Evolutionary conservation across 2,797 vertebrate species (phyloP), one percentile per base, ranked within the genome.

Genomic region (Somateria mollissima): DNA sequence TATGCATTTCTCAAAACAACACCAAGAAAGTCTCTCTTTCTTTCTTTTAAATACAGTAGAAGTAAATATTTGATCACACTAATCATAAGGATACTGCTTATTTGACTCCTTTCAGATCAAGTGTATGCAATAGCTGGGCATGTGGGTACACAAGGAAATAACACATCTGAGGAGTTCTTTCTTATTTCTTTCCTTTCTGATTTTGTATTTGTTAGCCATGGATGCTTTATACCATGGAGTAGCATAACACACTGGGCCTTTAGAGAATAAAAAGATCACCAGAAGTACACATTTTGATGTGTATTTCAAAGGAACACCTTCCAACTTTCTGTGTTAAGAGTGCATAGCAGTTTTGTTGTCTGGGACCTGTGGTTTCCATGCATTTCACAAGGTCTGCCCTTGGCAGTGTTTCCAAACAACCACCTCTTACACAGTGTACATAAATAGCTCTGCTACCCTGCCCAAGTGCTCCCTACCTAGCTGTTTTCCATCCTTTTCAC

Each of bases 141-240:
- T 87, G 37, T 87, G 91, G 97, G 64, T 92, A 83, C 91, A 97
- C 82, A 89, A 95, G 86, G 71, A 94, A 91, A 74, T 87, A 94
- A 93, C 21, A 39, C 56, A 51, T 95, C 4, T 85, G 3, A 62
- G 49, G 32, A 74, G 45, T 61, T 93, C 17, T 84, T 39, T 70
- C 73, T 81, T 80, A 88, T 51, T 92, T 75, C 61, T 92, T 45
- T 60, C n/a, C 75, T 77, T 93, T 88, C 47, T 61, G 57, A 64
- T 87, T 90, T 87, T 82, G 20, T 32, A 49, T 74, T 75, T 12
- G 45, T 67, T 66, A 96, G 77, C 47, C 47, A 70, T 57, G 67
- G 78, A 91, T 84, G 74, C 30, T 77, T 95, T 89, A 75, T 28
- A 90, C 36, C 84, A 62, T 13, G 54, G 36, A 87, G 36, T 88